Evolutionary conservation across 2,888 invertebrate species (phyloP), one percentile per base, ranked within the genome.

Genomic region (Coenonympha arcania): DNA sequence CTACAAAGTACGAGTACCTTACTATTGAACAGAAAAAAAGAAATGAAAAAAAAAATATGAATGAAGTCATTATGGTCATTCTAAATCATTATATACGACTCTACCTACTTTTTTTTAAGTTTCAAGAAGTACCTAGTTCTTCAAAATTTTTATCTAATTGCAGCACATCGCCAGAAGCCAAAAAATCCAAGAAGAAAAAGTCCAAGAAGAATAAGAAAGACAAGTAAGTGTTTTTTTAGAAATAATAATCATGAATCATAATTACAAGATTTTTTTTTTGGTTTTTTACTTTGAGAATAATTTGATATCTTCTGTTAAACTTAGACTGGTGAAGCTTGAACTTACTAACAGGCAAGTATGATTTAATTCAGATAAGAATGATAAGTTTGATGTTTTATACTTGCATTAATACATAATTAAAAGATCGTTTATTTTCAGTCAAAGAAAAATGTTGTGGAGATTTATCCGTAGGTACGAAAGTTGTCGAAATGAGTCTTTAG

Each of bases 131-230:
- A n/a, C n/a, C n/a, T n/a, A 16, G 15, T 8, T 31, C n/a, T 19
- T 15, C 19, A 36, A 5, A 19, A 37, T 13, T 22, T 19, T 37
- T 16, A 8, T 42, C 26, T 13, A 28, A 36, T 85, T 75, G 2
- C 81, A 93, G 93, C 68, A 88, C 90, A 36, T 91, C 92, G 44
- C 91, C 91, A 60, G 93, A 93, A 67, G 87, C 89, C 19, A 93
- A 91, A 77, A 91, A 90, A 69, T 85, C 90, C 57, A 93, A 93
- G 83, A 93, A 92, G 88, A 93, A 93, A 83, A 93, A 92, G 73
- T 89, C 91, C 0, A 93, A 93, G 76, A 92, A 90, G 78, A 89
- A 89, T 69, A 92, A 92, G 76, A 91, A 90, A 77, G 91, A 91
- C 62, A 91, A 90, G 92, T 92, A 85, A 87, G 89, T 88, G 72